phyloP scores from a whole-genome alignment of 2,113 vertebrate genomes.

The Perca fluviatilis region DNA sequence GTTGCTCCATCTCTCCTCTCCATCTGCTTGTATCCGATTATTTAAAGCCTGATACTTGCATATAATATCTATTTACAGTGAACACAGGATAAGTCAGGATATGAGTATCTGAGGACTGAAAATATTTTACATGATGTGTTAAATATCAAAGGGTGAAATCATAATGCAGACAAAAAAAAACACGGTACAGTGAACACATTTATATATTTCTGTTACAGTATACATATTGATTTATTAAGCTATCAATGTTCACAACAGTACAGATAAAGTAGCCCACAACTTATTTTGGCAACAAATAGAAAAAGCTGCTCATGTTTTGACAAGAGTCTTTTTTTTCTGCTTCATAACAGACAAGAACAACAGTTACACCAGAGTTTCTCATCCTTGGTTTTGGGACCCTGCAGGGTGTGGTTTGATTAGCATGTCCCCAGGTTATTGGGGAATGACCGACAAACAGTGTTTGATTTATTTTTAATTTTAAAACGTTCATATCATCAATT shows the following conservation, averaged over 20 bases:
- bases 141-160: neutral
- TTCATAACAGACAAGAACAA: neutral
- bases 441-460: neutral
- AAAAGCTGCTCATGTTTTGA: slow-evolving; percentile 1
- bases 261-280: neutral
- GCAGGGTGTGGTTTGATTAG: neutral
- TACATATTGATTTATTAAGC: slow-evolving; percentile 9
- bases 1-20: neutral
- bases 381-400: slow-evolving; percentile 1
- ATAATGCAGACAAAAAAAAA: neutral
- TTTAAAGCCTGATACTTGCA: neutral
- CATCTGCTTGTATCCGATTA: neutral
- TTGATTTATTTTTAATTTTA: neutral
- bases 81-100: neutral
- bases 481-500: neutral
- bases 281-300: neutral
- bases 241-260: slow-evolving; percentile 13
- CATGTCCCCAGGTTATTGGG: no score
- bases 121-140: neutral
- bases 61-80: neutral
- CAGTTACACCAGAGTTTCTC: slow-evolving; percentile 31
- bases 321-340: neutral
- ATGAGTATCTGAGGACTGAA: neutral
- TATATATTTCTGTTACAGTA: neutral
- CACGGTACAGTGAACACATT: neutral